Conservation (phyloP, 1,140 invertebrate genomes). For the Babylonia areolata region DNA sequence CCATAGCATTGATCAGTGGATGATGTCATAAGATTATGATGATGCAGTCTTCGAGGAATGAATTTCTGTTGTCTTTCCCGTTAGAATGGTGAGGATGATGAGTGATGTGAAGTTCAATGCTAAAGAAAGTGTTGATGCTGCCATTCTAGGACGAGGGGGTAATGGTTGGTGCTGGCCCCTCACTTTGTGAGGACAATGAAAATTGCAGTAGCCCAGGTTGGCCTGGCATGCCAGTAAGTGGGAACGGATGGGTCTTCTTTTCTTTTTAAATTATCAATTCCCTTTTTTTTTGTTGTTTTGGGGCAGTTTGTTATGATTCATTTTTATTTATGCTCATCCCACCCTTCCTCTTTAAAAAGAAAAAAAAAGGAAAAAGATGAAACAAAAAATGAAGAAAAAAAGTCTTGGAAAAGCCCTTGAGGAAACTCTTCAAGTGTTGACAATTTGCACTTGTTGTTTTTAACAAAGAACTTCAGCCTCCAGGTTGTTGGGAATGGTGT, state of each 20-base stretch:
- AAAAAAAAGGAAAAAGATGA: background rate
- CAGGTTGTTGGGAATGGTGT: slow-evolving; percentile 36
- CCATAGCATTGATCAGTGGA: no score
- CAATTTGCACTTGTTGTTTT: slow-evolving; percentile 17
- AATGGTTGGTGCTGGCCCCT: slow-evolving; percentile 84
- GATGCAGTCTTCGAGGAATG: background rate
- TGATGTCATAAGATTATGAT: background rate
- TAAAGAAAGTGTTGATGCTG: slow-evolving; percentile 30
- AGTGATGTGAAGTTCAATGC: background rate
- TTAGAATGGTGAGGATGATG: background rate
- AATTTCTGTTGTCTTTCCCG: background rate
- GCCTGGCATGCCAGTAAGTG: slow-evolving; percentile 88
- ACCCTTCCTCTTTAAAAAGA: slow-evolving; percentile 15
- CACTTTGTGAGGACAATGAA: slow-evolving; percentile 87
- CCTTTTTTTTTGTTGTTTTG: slow-evolving; percentile 24
- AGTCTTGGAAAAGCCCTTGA: background rate
- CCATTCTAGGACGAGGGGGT: slow-evolving; percentile 43
- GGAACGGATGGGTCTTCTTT: slow-evolving; percentile 28
- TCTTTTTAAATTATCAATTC: slow-evolving; percentile 19
- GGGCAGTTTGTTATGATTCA: slow-evolving; percentile 34
- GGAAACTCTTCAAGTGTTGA: background rate
- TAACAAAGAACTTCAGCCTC: background rate
- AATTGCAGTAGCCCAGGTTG: slow-evolving; percentile 83
- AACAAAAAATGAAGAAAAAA: background rate
- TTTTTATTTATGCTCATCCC: slow-evolving; percentile 34